Evolutionary conservation across 2,113 vertebrate genomes (phyloP), one percentile per base, ranked within the genome.

Genomic region (Lethenteron reissneri): DNA sequence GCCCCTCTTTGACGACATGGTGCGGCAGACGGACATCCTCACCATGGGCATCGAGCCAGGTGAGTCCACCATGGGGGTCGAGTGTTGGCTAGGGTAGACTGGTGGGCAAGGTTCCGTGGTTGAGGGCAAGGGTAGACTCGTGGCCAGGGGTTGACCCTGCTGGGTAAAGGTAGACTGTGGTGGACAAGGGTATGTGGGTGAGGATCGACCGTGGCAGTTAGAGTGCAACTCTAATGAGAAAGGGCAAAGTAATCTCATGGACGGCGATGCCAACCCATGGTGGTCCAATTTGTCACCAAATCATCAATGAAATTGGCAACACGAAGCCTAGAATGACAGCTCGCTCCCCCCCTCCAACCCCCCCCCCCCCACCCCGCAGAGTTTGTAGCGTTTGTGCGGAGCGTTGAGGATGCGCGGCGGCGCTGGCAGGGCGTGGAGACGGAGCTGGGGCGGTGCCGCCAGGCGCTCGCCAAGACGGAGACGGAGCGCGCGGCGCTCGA

Each of bases 311-410:
- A 17, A 17, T 21, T 21, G n/a, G n/a, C 11, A 68, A 68, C n/a
- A 68, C 21, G n/a, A 11, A 2, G 21, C 64, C 21, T 21, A 68
- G n/a, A 17, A 21, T 15, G 17, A 68, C 21, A 21, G n/a, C 21
- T 68, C 15, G 12, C 15, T 12, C 71, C 12, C 21, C 11, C 15
- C 14, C 15, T 12, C 71, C 12, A 21, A 59, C 25, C 4, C n/a
- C 25, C 7, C 10, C 17, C 17, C 17, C 17, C 56, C 56, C n/a
- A n/a, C n/a, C 74, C 25, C 73, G 13, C 78, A 99, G 94, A 86
- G 78, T 95, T 97, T 72, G 88, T 96, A 73, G 89, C 89, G 78
- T 77, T 97, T 80, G 90, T 82, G 0, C 84, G 83, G 76, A 92
- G 85, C 79, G 95, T 95, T 62, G 92, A 99, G 56, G 84, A 91